phyloP scores from a whole-genome alignment of 2,888 invertebrate genomes.

The Acleris sparsana region DNA sequence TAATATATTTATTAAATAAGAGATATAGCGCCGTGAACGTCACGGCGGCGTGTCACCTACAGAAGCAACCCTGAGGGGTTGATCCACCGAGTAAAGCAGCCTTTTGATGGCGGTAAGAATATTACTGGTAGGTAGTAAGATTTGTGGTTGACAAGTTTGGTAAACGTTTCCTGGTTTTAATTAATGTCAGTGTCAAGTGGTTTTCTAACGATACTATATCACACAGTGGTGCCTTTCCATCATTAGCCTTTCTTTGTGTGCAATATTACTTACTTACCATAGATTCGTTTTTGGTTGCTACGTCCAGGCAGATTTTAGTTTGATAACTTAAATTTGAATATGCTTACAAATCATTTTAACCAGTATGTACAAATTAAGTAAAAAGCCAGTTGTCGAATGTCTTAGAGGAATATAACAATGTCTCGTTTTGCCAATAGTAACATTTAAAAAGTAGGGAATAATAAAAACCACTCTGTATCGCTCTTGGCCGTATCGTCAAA shows the following conservation, averaged over 20 bases:
- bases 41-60: conserved; percentile 12
- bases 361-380: background rate
- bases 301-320: no score
- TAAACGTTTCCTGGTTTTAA: conserved; percentile 1
- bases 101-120: conserved; percentile 12
- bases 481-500: conserved; percentile 16
- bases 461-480: conserved; percentile 18
- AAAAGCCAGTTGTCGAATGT: background rate
- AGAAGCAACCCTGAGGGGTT: conserved; percentile 14
- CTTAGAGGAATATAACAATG: background rate
- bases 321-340: no score
- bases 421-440: background rate
- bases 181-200: background rate
- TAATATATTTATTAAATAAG: conserved; percentile 16
- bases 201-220: no score
- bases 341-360: no score
- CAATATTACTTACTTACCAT: no score
- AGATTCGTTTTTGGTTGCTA: no score
- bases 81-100: conserved; percentile 13
- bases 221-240: no score
- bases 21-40: conserved; percentile 2
- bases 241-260: no score
- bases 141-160: conserved; percentile 2
- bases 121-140: conserved; percentile 1
- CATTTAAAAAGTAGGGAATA: conserved; percentile 11